Conservation (phyloP, 2,888 invertebrate species). For the Brassicogethes aeneus region DNA sequence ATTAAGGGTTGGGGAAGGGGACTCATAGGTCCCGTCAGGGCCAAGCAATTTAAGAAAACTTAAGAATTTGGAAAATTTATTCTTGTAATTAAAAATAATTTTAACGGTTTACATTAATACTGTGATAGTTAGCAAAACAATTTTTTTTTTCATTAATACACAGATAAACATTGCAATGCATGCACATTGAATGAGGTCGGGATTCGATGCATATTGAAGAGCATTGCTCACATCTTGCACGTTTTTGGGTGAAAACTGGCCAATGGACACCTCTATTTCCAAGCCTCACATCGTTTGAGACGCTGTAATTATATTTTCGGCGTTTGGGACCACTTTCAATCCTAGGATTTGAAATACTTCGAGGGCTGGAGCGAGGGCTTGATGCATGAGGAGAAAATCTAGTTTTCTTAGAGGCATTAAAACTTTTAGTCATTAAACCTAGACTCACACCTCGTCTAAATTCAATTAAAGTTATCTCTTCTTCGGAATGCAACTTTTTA, state of each 20-base stretch:
- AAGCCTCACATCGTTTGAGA: slow-evolving; percentile 10
- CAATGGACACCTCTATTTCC: slow-evolving; percentile 10
- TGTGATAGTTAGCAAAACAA: background rate
- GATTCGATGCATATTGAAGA: background rate
- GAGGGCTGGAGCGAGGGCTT: background rate
- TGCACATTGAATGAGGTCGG: background rate
- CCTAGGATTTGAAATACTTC: background rate
- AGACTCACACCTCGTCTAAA: slow-evolving; percentile 9
- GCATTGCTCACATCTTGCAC: slow-evolving; percentile 1
- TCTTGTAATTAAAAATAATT: background rate
- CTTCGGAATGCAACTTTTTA: slow-evolving; percentile 9
- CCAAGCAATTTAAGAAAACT: background rate
- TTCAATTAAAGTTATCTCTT: slow-evolving; percentile 5
- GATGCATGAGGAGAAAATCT: background rate
- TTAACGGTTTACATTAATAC: background rate
- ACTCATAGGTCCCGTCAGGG: background rate
- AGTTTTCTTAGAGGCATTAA: background rate
- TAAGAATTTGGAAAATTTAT: background rate
- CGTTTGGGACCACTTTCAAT: no score
- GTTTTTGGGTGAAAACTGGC: slow-evolving; percentile 5
- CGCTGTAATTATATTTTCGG: slow-evolving; percentile 9
- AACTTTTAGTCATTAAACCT: slow-evolving; percentile 4
- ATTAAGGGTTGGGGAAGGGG: background rate
- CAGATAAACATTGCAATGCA: background rate
- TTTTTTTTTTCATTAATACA: background rate